Evolutionary conservation across 2,797 vertebrate species (phyloP), one percentile per base, ranked within the genome.

Genomic region (Chanos chanos): DNA sequence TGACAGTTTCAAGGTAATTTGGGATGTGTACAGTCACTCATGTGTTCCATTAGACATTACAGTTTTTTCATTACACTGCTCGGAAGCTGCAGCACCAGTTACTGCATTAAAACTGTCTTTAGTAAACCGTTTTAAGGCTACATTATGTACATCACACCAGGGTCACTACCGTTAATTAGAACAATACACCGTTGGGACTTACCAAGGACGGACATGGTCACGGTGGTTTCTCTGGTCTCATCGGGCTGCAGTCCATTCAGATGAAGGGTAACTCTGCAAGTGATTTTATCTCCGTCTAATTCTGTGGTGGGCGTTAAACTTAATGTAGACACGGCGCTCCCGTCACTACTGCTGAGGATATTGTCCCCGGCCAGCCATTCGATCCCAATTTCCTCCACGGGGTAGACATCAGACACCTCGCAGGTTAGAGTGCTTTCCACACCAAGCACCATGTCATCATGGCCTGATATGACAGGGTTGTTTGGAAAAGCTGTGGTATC

Each of bases 401-500:
- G 92, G 70, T 90, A 89, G 0, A 92, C 59, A 1, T 78, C 61
- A 2, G 74, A 74, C 9, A 93, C 84, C 13, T 27, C 43, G 53
- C 96, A 99, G 41, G 1, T 83, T 61, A 93, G 65, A 0, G 4
- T 36, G 5, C 75, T 75, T 4, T 62, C 64, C 59, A 69, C 56
- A 7, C 85, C 90, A 25, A 74, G 48, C 31, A 74, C 69, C 66
- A 89, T 52, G 0, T 41, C 66, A 1, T 79, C 58, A 2, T 75
- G 81, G 10, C 91, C 80, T 2, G 68, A 64, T 63, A 99, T 79
- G 37, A 87, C 27, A 0, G 93, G 94, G 66, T 83, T 81, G 4
- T 81, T 89, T 13, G 90, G 87, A 49, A 94, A 91, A 61, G 91
- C 96, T 98, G 82, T 43, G 70, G 22, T 19, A 63, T 22, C 10